Percentiles rank a stretch among this genome's conserved stretches.
Evolutionary conservation across 2,113 vertebrate genomes (phyloP).

Genomic region (Coturnix japonica): DNA sequence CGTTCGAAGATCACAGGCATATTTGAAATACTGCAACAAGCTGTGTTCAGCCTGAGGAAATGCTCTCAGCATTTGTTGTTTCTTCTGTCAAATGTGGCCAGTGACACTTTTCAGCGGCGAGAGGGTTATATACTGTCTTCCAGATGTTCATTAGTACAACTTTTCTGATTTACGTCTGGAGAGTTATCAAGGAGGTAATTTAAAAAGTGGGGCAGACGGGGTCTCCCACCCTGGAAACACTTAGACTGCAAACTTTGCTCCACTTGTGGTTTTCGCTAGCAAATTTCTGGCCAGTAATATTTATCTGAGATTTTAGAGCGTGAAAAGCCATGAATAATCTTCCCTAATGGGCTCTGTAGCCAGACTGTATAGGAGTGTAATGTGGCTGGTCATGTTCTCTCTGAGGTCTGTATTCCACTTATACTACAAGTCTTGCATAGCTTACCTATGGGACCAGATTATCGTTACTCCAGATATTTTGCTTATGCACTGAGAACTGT

Average conservation of each 20-base stretch:
- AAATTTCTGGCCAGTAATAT: not conserved
- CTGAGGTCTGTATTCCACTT: not conserved
- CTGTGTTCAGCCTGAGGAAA: constrained; percentile 38
- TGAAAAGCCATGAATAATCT: not conserved
- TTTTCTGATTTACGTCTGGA: constrained; percentile 33
- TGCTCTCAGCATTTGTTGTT: constrained; percentile 26
- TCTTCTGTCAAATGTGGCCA: not conserved
- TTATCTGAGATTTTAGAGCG: not conserved
- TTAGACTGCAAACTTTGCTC: not conserved
- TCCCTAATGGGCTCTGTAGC: not conserved
- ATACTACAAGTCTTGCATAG: not conserved
- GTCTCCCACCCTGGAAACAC: constrained; percentile 63
- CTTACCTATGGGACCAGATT: not conserved
- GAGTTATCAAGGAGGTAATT: constrained; percentile 37
- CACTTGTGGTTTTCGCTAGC: constrained; percentile 6
- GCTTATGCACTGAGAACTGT: not conserved
- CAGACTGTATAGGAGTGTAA: not conserved
- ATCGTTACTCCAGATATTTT: not conserved
- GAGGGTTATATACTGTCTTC: not conserved
- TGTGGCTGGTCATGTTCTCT: not conserved
- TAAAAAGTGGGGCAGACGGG: not conserved
- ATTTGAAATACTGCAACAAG: constrained; percentile 46
- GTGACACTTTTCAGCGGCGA: not conserved
- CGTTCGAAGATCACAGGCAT: constrained; percentile 21
- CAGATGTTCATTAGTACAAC: constrained; percentile 48